A percentile compares a stretch with the other conserved stretches of the same genome.
These are phyloP conservation scores for Chloebia gouldiae DNA, from an alignment of 2,113 vertebrate genomes.

Conservation along the genomic window DNA sequence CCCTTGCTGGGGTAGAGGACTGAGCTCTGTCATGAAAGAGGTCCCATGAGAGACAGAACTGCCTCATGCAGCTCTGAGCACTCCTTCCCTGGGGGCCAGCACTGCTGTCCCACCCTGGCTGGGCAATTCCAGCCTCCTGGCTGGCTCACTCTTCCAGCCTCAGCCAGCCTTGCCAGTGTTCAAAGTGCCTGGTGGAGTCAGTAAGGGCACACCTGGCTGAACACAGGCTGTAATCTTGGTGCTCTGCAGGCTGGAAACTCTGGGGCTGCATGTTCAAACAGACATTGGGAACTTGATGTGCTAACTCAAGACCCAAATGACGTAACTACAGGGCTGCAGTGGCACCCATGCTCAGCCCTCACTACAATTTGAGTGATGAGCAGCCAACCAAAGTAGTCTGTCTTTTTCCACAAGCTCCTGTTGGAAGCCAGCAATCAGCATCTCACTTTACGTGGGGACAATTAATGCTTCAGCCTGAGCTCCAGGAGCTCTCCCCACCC, in stretches of 20 bases:
- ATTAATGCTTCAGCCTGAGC: background rate
- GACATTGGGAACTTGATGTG: background rate
- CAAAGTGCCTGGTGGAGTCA: background rate
- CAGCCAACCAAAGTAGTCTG: background rate
- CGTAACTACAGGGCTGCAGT: background rate
- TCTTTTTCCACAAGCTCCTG: background rate
- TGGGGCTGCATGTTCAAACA: background rate
- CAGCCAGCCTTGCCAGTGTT: background rate
- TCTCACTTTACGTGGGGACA: rapidly evolving
- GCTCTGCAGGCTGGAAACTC: background rate
- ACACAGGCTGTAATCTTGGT: background rate
- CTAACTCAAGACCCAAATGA: background rate
- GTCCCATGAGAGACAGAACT: background rate
- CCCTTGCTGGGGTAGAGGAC: background rate
- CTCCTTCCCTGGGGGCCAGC: background rate
- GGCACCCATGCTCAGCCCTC: background rate
- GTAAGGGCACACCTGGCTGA: background rate
- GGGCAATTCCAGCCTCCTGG: background rate
- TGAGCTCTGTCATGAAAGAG: background rate
- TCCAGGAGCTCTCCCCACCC: background rate
- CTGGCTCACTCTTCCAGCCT: background rate
- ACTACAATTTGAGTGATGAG: background rate
- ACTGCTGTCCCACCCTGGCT: background rate
- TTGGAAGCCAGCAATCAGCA: background rate
- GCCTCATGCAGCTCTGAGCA: background rate